Evolutionary conservation across 2,113 vertebrate genomes (phyloP), one percentile per base, ranked within the genome.

Genomic region (Hemiscyllium ocellatum): DNA sequence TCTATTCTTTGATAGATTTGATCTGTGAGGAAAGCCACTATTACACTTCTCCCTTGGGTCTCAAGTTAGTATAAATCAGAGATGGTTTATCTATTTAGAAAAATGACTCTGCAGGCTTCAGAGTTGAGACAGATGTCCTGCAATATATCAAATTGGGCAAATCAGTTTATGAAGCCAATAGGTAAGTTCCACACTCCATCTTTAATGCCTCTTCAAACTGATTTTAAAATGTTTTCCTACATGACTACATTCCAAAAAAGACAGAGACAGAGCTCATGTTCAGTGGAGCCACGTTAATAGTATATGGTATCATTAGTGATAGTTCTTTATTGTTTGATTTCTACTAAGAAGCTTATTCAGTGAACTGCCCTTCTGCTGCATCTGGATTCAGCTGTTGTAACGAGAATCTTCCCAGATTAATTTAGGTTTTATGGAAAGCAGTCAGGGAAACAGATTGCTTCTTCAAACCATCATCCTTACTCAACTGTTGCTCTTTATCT

Each of bases 351-450:
- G 96, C 93, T 69, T 72, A 94, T 96, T 97, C 96, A 97, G 96
- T 97, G 97, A 97, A 97, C 97, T 97, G 97, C 96, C 97, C 97
- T 96, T 96, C 86, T 97, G 96, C 97, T 98, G 97, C 96, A 96
- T 97, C 97, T 97, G 96, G 96, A 97, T 97, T 97, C 96, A 96
- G 96, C 97, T 96, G 96, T 97, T 97, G 96, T 96, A 96, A 96
- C 96, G 96, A 96, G 72, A 96, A 96, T 96, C 96, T 96, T 96
- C 95, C 96, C 15, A 68, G 47, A 96, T 96, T 96, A 96, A 97
- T 96, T 96, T 95, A 95, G 95, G 95, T 96, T 96, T 96, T 96
- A 96, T 96, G 96, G 96, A 95, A 96, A 96, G 96, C 96, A 96
- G 96, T 96, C 95, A 96, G 97, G 96, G 96, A 97, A 96, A 96